A percentile compares a stretch with the other conserved stretches of the same genome.
These are phyloP conservation scores for Tipula unca DNA, from an alignment of 2,888 invertebrate species.

Conservation along the genomic window DNA sequence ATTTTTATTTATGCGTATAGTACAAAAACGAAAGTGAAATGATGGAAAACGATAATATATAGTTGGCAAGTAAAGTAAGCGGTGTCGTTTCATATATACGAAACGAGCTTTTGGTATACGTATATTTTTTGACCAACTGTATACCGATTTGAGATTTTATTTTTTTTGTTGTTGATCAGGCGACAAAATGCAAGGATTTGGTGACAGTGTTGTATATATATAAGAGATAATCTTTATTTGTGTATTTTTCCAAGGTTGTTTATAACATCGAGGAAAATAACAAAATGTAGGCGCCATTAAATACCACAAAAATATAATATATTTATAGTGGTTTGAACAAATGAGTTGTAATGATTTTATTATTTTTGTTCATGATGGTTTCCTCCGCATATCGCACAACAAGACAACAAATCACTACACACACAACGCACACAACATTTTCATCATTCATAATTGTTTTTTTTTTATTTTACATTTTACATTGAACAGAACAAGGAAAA, in stretches of 20 bases:
- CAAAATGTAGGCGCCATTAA: background rate
- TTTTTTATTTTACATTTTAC: background rate
- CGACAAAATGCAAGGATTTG: constrained; percentile 14
- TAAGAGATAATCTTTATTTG: background rate
- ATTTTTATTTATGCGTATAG: background rate
- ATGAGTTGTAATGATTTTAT: background rate
- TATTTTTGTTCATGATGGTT: background rate
- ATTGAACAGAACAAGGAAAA: background rate
- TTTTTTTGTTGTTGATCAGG: background rate
- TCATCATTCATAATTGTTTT: background rate
- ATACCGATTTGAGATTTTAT: no score
- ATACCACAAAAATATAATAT: background rate
- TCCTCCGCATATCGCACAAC: background rate
- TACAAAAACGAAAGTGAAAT: background rate
- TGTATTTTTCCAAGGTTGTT: background rate
- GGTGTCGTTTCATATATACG: background rate
- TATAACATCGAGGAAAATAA: background rate
- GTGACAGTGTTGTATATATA: background rate
- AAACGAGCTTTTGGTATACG: background rate
- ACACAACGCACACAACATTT: background rate
- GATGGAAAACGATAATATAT: background rate
- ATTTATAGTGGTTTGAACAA: background rate
- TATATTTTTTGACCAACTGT: background rate
- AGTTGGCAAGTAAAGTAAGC: background rate
- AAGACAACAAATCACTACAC: background rate